Base-by-base conservation (phyloP, 2,113 vertebrate genomes). In the Oreochromis tanganicae region DNA sequence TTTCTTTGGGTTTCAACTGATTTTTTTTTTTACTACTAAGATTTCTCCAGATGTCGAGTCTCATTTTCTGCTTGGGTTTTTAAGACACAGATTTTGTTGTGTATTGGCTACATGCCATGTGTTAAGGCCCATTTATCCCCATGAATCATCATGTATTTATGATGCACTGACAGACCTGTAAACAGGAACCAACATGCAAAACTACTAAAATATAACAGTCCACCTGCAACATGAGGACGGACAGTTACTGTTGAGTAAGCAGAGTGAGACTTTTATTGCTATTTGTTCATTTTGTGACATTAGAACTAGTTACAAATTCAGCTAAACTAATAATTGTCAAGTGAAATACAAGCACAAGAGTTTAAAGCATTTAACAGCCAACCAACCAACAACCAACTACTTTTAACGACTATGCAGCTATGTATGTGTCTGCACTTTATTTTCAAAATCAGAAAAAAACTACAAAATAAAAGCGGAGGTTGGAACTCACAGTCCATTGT, bases 391-490 rank as follows among this genome's bases (percentile, higher is more conserved):
- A 27, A 27, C n/a, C 36, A 0, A 24, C 36, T 71, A 4, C 63
- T 41, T 41, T 14, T 68, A 68, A 36, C 32, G 36, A 66, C 59
- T 2, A 36, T 0, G 36, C 9, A 66, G 10, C 61, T 5, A 36
- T 6, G 1, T 0, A 13, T 41, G 36, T 0, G 63, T 68, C 63
- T 41, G 34, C 63, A 41, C 2, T 68, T 68, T 41, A 68, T 68
- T 68, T 0, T 68, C 63, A 38, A 68, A 68, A 41, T 68, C 36
- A 14, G 19, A 68, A 68, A 68, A 13, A 21, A 41, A 41, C 11
- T 41, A 41, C 63, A 68, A 41, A 41, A 38, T 41, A 68, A 4
- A 68, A 68, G n/a, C 4, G 1, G 0, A 14, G 66, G 34, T 41
- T 2, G 2, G n/a, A 14, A 21, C 66, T 24, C n/a, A 43, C 13